Conservation (phyloP, 2,888 invertebrate species). For the Andrena fulva region DNA sequence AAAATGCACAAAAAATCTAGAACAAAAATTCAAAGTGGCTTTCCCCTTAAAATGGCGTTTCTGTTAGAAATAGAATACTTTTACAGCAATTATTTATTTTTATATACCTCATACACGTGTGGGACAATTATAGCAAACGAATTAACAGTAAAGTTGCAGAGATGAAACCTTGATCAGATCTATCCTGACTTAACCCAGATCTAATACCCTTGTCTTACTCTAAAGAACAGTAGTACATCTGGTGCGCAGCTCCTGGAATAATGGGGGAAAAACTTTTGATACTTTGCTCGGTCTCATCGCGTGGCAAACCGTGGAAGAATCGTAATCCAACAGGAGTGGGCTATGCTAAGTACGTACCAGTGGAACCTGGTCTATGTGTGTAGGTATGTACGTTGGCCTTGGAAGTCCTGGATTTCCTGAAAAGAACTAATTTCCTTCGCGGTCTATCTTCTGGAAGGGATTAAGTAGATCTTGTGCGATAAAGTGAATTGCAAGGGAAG, state of each 20-base stretch:
- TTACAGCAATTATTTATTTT: too few relatives aligned
- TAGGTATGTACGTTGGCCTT: neutral
- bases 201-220: neutral
- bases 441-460: neutral
- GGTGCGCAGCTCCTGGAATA: conserved; percentile 3
- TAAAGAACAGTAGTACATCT: neutral
- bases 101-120: too few relatives aligned
- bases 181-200: too few relatives aligned
- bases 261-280: conserved; percentile 26
- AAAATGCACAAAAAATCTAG: too few relatives aligned
- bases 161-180: too few relatives aligned
- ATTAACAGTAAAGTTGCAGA: too few relatives aligned
- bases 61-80: too few relatives aligned
- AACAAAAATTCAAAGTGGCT: too few relatives aligned
- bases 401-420: conserved; percentile 21
- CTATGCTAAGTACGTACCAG: conserved; percentile 6
- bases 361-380: neutral
- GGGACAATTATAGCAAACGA: too few relatives aligned
- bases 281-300: conserved; percentile 26
- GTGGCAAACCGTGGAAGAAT: conserved; percentile 29
- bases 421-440: conserved; percentile 54
- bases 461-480: neutral
- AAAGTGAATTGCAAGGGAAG: neutral
- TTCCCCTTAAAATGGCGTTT: too few relatives aligned
- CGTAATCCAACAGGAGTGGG: conserved; percentile 45